These are phyloP conservation scores for Leptestheria dahalacensis DNA, from an alignment of 1,140 invertebrate genomes.

Conservation along the genomic window DNA sequence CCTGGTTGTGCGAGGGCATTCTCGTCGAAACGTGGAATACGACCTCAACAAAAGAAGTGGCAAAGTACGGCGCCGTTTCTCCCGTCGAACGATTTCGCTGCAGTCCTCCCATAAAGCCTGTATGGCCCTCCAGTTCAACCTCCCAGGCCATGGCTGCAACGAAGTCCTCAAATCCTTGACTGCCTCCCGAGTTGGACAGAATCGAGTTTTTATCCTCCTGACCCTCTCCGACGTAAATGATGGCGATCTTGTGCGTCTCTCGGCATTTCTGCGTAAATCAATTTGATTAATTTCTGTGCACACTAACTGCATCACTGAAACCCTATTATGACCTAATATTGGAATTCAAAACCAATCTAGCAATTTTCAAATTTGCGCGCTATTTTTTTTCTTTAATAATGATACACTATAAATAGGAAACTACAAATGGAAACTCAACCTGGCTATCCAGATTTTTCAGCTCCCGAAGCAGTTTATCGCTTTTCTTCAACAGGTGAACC, in stretches of 20 bases:
- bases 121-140: constrained; percentile 84
- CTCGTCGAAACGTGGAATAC: constrained; percentile 92
- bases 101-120: constrained; percentile 89
- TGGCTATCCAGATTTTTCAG: constrained; percentile 83
- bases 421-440: constrained; percentile 28
- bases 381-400: background rate
- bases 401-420: too few relatives aligned
- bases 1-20: constrained; percentile 72
- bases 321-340: too few relatives aligned
- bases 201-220: constrained; percentile 93
- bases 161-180: constrained; percentile 86
- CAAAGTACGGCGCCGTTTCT: constrained; percentile 84
- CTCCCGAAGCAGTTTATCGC: constrained; percentile 78
- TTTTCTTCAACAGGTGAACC: constrained; percentile 75
- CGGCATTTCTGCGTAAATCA: constrained; percentile 46
- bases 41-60: constrained; percentile 79
- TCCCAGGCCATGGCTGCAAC: constrained; percentile 90
- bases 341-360: too few relatives aligned
- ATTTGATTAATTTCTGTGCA: too few relatives aligned
- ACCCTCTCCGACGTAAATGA: constrained; percentile 91
- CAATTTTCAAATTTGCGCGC: too few relatives aligned
- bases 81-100: constrained; percentile 81
- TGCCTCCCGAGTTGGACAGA: constrained; percentile 63
- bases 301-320: too few relatives aligned
- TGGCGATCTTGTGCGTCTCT: constrained; percentile 97